Base-by-base conservation (phyloP, 2,888 invertebrate genomes). In the Ormyrus pomaceus region DNA sequence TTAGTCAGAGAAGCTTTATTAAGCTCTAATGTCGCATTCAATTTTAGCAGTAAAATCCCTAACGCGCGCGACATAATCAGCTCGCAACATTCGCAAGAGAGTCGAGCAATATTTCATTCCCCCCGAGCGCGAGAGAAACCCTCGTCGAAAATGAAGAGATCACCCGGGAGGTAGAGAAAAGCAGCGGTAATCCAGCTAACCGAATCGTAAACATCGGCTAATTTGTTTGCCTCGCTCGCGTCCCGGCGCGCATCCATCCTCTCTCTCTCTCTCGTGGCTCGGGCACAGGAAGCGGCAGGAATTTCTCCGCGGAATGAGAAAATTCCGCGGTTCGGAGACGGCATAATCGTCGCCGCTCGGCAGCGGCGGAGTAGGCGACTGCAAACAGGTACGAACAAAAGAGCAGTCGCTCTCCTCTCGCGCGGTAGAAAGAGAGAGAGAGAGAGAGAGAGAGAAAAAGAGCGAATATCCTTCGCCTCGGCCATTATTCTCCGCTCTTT, bases 231-330 rank as follows among this genome's bases (percentile, higher is more conserved):
- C 11, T 6, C n/a, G 13, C 56, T 7, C 13, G 5, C 0, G 65
- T 8, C 50, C 7, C 6, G 61, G 9, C 58, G 9, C n/a, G 3
- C 19, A 19, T 56, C 55, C 58, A 50, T 5, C 11, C 34, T 10
- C 19, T 19, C 19, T 19, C 19, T 2, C 5, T 65, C 59, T 6
- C 55, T 48, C n/a, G 19, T 50, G 48, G 13, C 45, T 6, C 8
- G 8, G 13, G 45, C 13, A 48, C 69, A 77, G 77, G 71, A 77
- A 77, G 69, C 50, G 50, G 13, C 62, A 11, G 58, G 58, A 46
- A 72, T 78, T 78, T 72, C 72, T 72, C 19, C 61, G 55, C 7
- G 51, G 72, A 72, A 68, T 61, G 61, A 78, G 78, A 78, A 66
- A 73, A 79, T 79, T 73, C 73, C 56, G 66, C 62, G 78, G 58